Conservation (phyloP, 2,797 vertebrate genomes). For the Cottoperca gobio region DNA sequence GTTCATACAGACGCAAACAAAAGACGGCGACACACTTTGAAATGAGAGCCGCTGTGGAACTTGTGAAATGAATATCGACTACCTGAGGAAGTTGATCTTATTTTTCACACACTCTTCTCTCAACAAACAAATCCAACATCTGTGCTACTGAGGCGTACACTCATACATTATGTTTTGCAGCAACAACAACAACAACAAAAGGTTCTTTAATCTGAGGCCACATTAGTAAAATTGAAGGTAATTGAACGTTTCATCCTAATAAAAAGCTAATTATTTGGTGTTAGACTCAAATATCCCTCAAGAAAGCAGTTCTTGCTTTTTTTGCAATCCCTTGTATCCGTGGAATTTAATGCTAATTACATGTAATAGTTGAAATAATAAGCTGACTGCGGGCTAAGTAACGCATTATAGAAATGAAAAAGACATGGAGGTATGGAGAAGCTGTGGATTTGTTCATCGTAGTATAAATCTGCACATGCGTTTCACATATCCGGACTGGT, state of each 20-base stretch:
- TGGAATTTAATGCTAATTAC: conserved; percentile 36
- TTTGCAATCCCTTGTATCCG: conserved; percentile 32
- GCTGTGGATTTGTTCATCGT: conserved; percentile 25
- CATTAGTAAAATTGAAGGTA: background rate
- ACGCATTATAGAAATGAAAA: background rate
- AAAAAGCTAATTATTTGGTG: conserved; percentile 4
- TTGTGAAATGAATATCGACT: background rate
- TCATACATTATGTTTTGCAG: conserved; percentile 16
- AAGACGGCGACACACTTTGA: conserved; percentile 5
- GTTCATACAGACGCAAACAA: conserved; percentile 17
- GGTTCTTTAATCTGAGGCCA: conserved; percentile 1
- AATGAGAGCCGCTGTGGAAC: conserved; percentile 11
- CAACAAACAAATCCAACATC: background rate
- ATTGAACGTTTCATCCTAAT: background rate
- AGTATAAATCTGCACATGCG: conserved; percentile 46
- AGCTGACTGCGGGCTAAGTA: too few species aligned
- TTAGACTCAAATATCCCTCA: background rate
- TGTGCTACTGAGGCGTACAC: conserved; percentile 4
- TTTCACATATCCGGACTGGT: conserved; percentile 42
- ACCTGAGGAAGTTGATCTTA: background rate
- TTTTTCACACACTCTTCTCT: background rate
- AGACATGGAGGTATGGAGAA: conserved; percentile 20
- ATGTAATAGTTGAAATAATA: too few species aligned
- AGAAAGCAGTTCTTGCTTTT: background rate
- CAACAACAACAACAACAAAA: background rate